A percentile compares a stretch with the other conserved stretches of the same genome.
These are phyloP conservation scores for Crypturellus undulatus DNA, from an alignment of 2,113 vertebrate species.

Conservation along the genomic window DNA sequence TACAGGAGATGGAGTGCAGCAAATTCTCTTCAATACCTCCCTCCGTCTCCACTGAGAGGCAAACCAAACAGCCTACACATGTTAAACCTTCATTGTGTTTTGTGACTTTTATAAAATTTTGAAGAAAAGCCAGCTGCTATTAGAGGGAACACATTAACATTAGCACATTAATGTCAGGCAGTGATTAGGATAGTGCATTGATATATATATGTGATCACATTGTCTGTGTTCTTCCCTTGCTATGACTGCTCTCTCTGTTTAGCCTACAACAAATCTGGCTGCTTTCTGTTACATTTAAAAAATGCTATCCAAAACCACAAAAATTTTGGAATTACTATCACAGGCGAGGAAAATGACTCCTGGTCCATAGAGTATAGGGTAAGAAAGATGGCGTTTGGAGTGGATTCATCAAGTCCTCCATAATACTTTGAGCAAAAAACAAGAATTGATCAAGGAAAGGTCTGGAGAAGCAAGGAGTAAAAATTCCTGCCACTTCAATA, in stretches of 20 bases:
- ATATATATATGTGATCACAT: neutral
- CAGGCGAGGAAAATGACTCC: neutral
- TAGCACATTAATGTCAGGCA: neutral
- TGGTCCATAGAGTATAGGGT: neutral
- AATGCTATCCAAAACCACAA: neutral
- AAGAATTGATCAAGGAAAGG: neutral
- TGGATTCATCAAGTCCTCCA: neutral
- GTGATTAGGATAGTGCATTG: neutral
- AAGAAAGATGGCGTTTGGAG: neutral
- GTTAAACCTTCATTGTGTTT: neutral
- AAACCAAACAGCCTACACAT: neutral
- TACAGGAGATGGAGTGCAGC: neutral
- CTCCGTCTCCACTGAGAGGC: neutral
- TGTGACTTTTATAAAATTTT: neutral
- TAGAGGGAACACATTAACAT: neutral
- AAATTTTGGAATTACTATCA: neutral
- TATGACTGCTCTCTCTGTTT: neutral
- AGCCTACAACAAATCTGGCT: neutral
- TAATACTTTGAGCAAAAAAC: neutral
- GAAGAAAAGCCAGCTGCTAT: neutral
- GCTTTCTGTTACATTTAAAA: neutral
- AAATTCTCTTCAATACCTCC: neutral
- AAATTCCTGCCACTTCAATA: neutral
- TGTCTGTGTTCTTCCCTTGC: neutral
- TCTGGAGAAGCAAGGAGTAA: neutral